Base-by-base conservation (phyloP, 2,888 invertebrate species). In the Agriopis aurantiaria region DNA sequence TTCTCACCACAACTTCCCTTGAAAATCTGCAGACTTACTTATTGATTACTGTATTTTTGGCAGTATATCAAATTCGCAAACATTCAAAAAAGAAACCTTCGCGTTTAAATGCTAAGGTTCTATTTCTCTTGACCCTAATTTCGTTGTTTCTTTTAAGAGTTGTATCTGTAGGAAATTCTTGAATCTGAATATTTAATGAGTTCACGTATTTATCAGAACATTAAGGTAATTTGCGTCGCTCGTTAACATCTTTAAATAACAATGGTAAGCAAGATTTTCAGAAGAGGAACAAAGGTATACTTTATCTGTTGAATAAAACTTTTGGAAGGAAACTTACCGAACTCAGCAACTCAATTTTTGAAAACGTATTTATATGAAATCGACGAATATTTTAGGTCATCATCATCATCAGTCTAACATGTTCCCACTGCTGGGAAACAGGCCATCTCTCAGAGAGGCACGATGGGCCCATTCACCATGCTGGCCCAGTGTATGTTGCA, bases 31-130 rank as follows among this genome's bases (percentile, higher is more conserved):
- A 45, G 62, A 62, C 62, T 45, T 55, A 62, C 52, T 53, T 62
- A 62, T 62, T 53, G 62, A 62, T 62, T 53, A 52, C 17, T 23
- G 6, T 45, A 53, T 46, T 62, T 52, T 62, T 62, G 62, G 62
- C 62, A 62, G 53, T 11, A 62, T 33, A 46, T 62, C 62, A 62
- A 62, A 52, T 49, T 8, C 8, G n/a, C 23, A 48, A 2, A 48
- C 46, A 23, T 33, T 23, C 8, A 3, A 8, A 23, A 58, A 58
- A 23, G 12, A 48, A 48, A 48, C 58, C 46, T 58, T 58, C n/a
- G 3, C 45, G 0, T 23, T 12, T 0, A 8, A 0, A 48, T 17
- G 10, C 0, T 33, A 48, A 58, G 58, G 10, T 46, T 58, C 23
- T 3, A 9, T 58, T 58, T 58, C 46, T 58, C 9, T 58, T n/a